Evolutionary conservation across 2,797 vertebrate species (phyloP).

Genomic region (Coracias cyanogaster): DNA sequence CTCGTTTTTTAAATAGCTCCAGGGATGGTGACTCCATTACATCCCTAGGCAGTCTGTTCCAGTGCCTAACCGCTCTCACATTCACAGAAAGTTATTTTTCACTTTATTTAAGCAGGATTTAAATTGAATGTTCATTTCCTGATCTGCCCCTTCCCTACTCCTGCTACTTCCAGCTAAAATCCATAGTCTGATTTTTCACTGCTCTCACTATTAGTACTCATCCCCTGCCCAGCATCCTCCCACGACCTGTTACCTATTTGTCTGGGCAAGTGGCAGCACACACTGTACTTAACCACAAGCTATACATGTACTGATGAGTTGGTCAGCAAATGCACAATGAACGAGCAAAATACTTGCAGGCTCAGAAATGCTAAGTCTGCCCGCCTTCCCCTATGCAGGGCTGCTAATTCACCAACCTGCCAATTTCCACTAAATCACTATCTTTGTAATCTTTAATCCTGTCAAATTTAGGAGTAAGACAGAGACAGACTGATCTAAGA

Average conservation of each 20-base stretch:
- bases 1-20: too few relatives aligned
- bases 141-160: neutral
- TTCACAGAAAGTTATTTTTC: neutral
- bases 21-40: too few relatives aligned
- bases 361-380: neutral
- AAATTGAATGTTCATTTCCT: neutral
- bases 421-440: neutral
- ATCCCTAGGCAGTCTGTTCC: too few relatives aligned
- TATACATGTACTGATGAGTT: accelerated
- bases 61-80: too few relatives aligned
- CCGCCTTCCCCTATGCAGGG: neutral
- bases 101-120: neutral
- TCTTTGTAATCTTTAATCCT: neutral
- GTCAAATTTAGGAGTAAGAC: neutral
- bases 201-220: neutral
- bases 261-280: neutral
- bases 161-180: neutral
- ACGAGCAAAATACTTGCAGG: accelerated
- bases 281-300: neutral
- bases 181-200: neutral
- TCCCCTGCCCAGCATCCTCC: neutral
- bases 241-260: neutral
- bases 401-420: neutral
- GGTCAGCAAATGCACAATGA: neutral
- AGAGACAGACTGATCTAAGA: neutral